Evolutionary conservation across 1,140 invertebrate genomes (phyloP).

Genomic region (Drosophila trapezifrons): DNA sequence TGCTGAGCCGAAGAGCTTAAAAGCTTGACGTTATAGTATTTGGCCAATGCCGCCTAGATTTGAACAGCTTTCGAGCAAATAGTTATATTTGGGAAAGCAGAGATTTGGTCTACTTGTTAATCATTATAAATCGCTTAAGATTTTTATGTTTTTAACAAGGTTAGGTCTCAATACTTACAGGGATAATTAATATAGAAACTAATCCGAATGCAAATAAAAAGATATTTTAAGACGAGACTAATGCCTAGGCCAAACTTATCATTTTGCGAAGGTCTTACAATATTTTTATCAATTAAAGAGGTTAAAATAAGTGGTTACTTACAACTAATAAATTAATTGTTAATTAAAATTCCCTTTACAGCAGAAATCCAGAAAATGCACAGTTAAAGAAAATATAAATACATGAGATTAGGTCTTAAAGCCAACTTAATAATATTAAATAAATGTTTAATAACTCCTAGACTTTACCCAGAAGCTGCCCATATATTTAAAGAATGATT

Average conservation of each 20-base stretch:
- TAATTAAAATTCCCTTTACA: not conserved
- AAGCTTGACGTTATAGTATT: conserved; percentile 14
- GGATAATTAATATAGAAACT: not conserved
- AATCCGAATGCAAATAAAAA: not conserved
- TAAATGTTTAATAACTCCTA: too few species aligned
- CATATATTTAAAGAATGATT: too few species aligned
- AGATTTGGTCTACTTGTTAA: not conserved
- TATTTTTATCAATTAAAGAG: not conserved
- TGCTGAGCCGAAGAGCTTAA: conserved; percentile 21
- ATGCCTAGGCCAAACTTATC: not conserved
- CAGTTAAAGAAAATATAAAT: too few species aligned
- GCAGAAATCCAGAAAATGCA: not conserved
- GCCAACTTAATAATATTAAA: too few species aligned
- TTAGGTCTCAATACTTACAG: not conserved
- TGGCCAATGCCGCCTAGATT: not conserved
- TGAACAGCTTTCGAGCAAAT: conserved; percentile 5
- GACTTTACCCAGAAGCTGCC: too few species aligned
- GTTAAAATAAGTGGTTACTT: not conserved
- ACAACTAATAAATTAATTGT: not conserved
- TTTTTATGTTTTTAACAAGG: not conserved
- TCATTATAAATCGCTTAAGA: too few species aligned
- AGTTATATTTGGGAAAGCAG: not conserved
- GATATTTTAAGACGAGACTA: not conserved
- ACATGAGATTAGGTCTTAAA: too few species aligned
- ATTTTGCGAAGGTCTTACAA: not conserved